Percentiles rank a stretch among this genome's conserved stretches.
Conservation (phyloP, 2,888 invertebrate genomes). For the Nomada goodeniana region DNA sequence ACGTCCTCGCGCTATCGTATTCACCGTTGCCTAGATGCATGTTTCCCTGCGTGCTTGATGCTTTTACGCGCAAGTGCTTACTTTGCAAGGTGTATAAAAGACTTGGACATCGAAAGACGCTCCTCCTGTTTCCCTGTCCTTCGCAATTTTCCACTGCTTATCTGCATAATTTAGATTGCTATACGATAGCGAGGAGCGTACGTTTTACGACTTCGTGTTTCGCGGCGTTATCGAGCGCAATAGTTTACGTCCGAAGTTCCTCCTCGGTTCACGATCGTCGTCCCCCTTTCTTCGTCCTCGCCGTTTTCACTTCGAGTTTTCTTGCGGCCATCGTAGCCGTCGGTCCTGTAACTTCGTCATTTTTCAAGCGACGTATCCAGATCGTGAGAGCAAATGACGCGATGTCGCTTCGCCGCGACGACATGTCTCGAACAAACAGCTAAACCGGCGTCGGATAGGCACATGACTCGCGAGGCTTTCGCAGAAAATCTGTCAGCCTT, state of each 20-base stretch:
- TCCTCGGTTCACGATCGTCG: background rate
- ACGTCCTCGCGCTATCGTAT: background rate
- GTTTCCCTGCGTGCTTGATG: background rate
- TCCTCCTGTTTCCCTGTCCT: slow-evolving; percentile 10
- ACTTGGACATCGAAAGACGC: background rate
- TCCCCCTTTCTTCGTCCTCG: background rate
- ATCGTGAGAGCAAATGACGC: slow-evolving; percentile 31
- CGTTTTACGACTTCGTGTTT: background rate
- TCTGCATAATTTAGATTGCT: slow-evolving; percentile 28
- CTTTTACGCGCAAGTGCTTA: background rate
- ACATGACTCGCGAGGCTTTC: slow-evolving; percentile 27
- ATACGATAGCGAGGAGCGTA: slow-evolving; percentile 8
- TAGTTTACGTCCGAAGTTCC: slow-evolving; percentile 34
- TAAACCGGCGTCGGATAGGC: slow-evolving; percentile 20
- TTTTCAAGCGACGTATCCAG: slow-evolving; percentile 37
- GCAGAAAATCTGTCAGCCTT: slow-evolving; percentile 40
- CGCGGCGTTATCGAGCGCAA: slow-evolving; percentile 17
- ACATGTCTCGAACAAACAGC: slow-evolving; percentile 27
- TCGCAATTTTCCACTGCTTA: slow-evolving; percentile 9
- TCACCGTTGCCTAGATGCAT: background rate
- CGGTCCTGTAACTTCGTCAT: slow-evolving; percentile 26
- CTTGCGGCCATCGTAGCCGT: slow-evolving; percentile 9
- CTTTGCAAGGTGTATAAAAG: background rate
- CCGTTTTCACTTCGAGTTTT: slow-evolving; percentile 1
- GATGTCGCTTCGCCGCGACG: slow-evolving; percentile 42